phyloP scores from a whole-genome alignment of 2,888 invertebrate species.

The Temnothorax unifasciatus region DNA sequence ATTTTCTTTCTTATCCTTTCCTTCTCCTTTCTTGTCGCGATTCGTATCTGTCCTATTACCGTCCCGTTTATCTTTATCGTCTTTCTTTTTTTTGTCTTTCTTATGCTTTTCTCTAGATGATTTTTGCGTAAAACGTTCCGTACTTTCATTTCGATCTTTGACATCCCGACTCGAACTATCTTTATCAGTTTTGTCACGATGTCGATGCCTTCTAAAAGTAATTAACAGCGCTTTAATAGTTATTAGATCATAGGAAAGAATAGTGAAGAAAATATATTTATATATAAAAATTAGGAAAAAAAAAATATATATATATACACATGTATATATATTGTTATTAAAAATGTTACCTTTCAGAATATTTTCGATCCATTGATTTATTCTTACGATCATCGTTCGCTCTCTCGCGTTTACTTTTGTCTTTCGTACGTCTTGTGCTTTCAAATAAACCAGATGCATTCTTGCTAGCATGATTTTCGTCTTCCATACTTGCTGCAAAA shows the following conservation, averaged over 20 bases:
- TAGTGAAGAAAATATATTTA: neutral
- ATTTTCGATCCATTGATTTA: constrained; percentile 66
- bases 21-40: constrained; percentile 66
- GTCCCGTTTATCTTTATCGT: constrained; percentile 66
- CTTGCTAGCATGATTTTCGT: constrained; percentile 63
- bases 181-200: constrained; percentile 74
- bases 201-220: constrained; percentile 71
- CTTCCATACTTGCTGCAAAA: constrained; percentile 70
- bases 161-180: constrained; percentile 64
- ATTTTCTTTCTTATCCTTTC: constrained; percentile 63
- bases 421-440: constrained; percentile 56
- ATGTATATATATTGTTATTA: neutral
- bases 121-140: constrained; percentile 57
- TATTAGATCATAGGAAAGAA: neutral
- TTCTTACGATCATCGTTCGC: constrained; percentile 49
- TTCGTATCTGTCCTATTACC: constrained; percentile 64
- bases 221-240: neutral
- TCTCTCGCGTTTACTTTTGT: constrained; percentile 60
- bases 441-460: constrained; percentile 62
- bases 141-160: constrained; percentile 61
- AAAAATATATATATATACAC: too few species aligned
- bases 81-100: constrained; percentile 62
- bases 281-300: neutral
- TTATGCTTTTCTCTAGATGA: constrained; percentile 57
- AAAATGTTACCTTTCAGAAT: constrained; percentile 66